Percentiles rank a stretch among this genome's conserved stretches.
These are phyloP conservation scores for Scophthalmus maximus DNA, from an alignment of 2,113 vertebrate species.

Conservation along the genomic window DNA sequence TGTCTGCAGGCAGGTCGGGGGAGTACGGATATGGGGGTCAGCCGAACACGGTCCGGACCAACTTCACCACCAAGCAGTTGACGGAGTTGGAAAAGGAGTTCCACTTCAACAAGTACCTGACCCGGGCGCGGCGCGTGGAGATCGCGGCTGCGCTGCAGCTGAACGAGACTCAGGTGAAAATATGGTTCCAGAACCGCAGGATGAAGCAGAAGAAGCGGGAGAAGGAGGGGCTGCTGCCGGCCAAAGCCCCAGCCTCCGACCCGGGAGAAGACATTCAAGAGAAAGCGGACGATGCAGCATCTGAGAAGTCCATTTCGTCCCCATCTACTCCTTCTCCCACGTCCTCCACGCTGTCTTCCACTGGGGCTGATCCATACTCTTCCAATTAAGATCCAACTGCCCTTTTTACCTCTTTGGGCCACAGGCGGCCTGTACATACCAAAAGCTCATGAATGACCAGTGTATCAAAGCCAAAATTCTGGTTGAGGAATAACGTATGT, in stretches of 20 bases:
- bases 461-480: slow-evolving; percentile 44
- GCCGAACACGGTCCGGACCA: slow-evolving; percentile 94
- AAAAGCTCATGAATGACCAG: slow-evolving; percentile 39
- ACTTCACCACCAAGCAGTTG: slow-evolving; percentile 98
- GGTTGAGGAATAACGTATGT: slow-evolving; percentile 24
- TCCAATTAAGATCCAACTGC: slow-evolving; percentile 82
- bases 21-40: slow-evolving; percentile 96
- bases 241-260: slow-evolving; percentile 84
- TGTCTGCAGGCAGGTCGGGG: slow-evolving; percentile 88
- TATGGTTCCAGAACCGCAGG: slow-evolving; percentile 98
- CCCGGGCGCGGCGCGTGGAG: slow-evolving; percentile 93
- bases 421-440: slow-evolving; percentile 33
- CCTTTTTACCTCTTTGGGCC: slow-evolving; percentile 35
- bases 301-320: slow-evolving; percentile 91
- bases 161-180: slow-evolving; percentile 99
- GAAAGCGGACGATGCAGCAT: slow-evolving; percentile 89
- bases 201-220: slow-evolving; percentile 99
- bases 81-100: slow-evolving; percentile 99
- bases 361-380: slow-evolving; percentile 85
- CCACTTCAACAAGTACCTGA: slow-evolving; percentile 99
- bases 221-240: slow-evolving; percentile 92
- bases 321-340: slow-evolving; percentile 90
- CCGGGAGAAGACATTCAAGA: slow-evolving; percentile 85
- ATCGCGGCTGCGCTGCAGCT: slow-evolving; percentile 95
- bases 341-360: slow-evolving; percentile 84